Evolutionary conservation across 2,888 invertebrate genomes (phyloP).

Genomic region (Microplitis deprimator): DNA sequence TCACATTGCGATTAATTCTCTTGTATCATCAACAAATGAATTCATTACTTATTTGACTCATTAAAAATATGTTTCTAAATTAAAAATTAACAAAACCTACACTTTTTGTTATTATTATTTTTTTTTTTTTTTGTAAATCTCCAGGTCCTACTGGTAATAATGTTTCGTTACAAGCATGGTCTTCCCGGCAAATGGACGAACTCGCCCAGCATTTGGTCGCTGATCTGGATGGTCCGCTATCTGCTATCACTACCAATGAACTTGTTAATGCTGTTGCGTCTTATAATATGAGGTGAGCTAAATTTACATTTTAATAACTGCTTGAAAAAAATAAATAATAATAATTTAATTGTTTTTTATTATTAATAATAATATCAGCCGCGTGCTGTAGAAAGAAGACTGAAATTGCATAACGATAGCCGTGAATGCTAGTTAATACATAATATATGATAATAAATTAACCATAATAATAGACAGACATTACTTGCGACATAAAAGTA

Average conservation of each 20-base stretch:
- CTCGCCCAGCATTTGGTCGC: slow-evolving; percentile 79
- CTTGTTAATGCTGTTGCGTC: slow-evolving; percentile 75
- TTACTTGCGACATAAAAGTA: slow-evolving; percentile 14
- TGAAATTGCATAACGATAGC: slow-evolving; percentile 7
- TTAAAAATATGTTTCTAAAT: no score
- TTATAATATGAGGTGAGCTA: slow-evolving; percentile 78
- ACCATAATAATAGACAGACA: not conserved
- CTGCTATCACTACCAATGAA: slow-evolving; percentile 78
- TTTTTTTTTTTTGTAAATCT: slow-evolving; percentile 35
- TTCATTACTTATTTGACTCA: not conserved
- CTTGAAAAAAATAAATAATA: not conserved
- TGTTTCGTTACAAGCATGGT: slow-evolving; percentile 65
- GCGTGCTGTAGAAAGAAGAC: not conserved
- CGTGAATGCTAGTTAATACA: slow-evolving; percentile 2
- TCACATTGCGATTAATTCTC: slow-evolving; percentile 17
- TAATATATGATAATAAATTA: slow-evolving; percentile 24
- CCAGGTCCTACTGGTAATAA: slow-evolving; percentile 65
- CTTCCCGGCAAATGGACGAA: slow-evolving; percentile 75
- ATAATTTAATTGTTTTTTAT: not conserved
- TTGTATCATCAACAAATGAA: not conserved
- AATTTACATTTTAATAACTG: not conserved
- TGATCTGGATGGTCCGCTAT: slow-evolving; percentile 82
- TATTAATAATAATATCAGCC: not conserved
- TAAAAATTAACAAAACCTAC: not conserved
- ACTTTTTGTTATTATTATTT: not conserved